A percentile compares a stretch with the other conserved stretches of the same genome.
phyloP scores from a whole-genome alignment of 2,113 vertebrate species.

The Pseudorasbora parva region DNA sequence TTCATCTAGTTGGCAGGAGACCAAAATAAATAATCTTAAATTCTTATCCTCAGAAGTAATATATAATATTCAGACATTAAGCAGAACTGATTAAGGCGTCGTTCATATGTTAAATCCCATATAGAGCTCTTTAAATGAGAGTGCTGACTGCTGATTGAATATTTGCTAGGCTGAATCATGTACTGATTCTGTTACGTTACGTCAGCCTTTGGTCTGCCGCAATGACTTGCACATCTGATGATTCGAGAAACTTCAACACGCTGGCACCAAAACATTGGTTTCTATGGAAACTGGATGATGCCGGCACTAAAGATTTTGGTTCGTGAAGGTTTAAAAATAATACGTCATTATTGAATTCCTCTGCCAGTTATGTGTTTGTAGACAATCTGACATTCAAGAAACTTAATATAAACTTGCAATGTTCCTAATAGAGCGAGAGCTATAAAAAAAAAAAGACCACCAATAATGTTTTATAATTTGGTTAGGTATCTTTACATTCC shows the following conservation, averaged over 20 bases:
- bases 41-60: background rate
- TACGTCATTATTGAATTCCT: background rate
- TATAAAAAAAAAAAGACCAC: background rate
- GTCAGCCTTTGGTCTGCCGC: background rate
- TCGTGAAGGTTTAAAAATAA: background rate
- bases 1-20: background rate
- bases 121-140: too few species aligned
- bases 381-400: background rate
- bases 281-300: constrained; percentile 29
- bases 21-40: background rate
- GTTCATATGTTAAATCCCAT: too few species aligned
- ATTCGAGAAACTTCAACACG: background rate
- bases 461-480: background rate
- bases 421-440: background rate
- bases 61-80: too few species aligned
- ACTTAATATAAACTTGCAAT: background rate
- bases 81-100: too few species aligned
- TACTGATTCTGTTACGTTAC: background rate
- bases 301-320: background rate
- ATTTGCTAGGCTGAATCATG: too few species aligned
- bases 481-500: background rate
- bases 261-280: constrained; percentile 24
- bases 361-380: background rate
- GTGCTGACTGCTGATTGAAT: too few species aligned
- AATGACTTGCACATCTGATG: background rate